A percentile compares a stretch with the other conserved stretches of the same genome.
phyloP scores from a whole-genome alignment of 2,888 invertebrate species.

The Junonia oenone region DNA sequence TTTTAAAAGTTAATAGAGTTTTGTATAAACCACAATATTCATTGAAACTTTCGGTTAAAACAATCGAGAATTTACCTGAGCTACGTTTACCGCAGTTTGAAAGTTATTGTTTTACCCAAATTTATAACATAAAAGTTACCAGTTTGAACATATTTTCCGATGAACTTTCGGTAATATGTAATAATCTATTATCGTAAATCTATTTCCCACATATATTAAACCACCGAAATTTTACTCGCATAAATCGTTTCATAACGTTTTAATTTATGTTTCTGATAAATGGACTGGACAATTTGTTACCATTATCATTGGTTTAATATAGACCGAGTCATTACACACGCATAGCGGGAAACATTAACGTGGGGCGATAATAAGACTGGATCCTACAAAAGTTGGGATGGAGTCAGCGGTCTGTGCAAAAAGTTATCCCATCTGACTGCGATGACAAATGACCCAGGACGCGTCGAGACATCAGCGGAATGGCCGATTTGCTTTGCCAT shows the following conservation, averaged over 20 bases:
- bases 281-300: conserved; percentile 11
- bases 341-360: conserved; percentile 33
- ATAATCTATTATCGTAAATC: conserved; percentile 15
- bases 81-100: conserved; percentile 49
- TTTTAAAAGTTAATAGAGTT: neutral
- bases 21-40: neutral
- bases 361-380: conserved; percentile 51
- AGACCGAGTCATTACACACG: conserved; percentile 9
- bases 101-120: conserved; percentile 71
- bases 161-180: conserved; percentile 12
- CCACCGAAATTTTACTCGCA: conserved; percentile 9
- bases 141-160: conserved; percentile 55
- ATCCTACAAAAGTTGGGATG: conserved; percentile 66
- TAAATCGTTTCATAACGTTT: conserved; percentile 11
- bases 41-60: neutral
- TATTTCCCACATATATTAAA: conserved; percentile 14
- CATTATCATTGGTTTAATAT: conserved; percentile 14
- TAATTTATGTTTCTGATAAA: conserved; percentile 17
- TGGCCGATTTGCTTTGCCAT: conserved; percentile 65
- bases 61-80: neutral
- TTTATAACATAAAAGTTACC: conserved; percentile 60
- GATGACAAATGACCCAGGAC: conserved; percentile 68
- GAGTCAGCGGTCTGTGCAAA: conserved; percentile 68
- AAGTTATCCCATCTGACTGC: conserved; percentile 69
- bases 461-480: conserved; percentile 53